phyloP scores from a whole-genome alignment of 2,888 invertebrate species.

The Hypselothyrea guttata region DNA sequence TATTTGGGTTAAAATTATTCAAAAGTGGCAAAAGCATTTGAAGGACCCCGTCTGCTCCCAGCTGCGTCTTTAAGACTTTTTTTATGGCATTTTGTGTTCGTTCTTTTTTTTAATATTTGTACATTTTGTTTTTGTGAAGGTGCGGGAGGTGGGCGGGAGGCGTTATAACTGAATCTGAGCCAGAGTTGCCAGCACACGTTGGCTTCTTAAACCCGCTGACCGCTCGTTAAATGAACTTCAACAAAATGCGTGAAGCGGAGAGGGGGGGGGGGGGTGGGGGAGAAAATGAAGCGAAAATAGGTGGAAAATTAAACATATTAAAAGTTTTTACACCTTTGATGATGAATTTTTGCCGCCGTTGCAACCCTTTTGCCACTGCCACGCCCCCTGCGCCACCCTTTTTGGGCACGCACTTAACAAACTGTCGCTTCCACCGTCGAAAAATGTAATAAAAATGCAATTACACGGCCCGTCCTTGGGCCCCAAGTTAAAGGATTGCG shows the following conservation, averaged over 20 bases:
- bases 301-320: slow-evolving; percentile 79
- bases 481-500: slow-evolving; percentile 28
- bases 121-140: slow-evolving; percentile 19
- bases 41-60: slow-evolving; percentile 38
- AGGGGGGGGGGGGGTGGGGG: neutral
- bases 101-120: neutral
- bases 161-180: slow-evolving; percentile 53
- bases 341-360: slow-evolving; percentile 68
- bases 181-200: slow-evolving; percentile 3
- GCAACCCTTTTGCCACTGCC: slow-evolving; percentile 50
- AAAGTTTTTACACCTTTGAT: slow-evolving; percentile 80
- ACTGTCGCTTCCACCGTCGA: slow-evolving; percentile 61
- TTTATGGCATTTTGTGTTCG: slow-evolving; percentile 26
- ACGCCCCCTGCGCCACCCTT: neutral
- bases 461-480: slow-evolving; percentile 54
- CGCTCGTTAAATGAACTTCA: slow-evolving; percentile 48
- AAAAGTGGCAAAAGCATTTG: slow-evolving; percentile 75
- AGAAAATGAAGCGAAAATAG: slow-evolving; percentile 45
- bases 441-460: slow-evolving; percentile 79
- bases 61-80: slow-evolving; percentile 55
- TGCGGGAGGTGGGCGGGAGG: neutral
- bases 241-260: slow-evolving; percentile 2
- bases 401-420: slow-evolving; percentile 56
- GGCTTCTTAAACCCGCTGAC: slow-evolving; percentile 3
- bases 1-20: slow-evolving; percentile 83